Conservation (phyloP, 2,797 vertebrate genomes). For the Bryconaethiops microstoma region DNA sequence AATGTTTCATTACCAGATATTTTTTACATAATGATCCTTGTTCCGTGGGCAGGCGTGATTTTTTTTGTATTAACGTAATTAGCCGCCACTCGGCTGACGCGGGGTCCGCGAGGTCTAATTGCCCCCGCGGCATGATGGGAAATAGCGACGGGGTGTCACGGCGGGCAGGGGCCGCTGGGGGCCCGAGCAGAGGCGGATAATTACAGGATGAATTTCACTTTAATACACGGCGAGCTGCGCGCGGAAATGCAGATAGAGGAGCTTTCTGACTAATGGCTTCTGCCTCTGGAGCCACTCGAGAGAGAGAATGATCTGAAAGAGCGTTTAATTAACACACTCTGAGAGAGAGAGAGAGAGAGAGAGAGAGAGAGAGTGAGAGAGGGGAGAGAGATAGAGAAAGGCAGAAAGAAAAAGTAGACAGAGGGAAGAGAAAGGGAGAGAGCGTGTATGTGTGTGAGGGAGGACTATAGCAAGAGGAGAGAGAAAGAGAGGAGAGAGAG, state of each 20-base stretch:
- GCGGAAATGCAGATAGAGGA: constrained; percentile 93
- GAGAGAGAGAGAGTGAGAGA: constrained; percentile 35
- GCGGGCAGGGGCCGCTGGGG: constrained; percentile 86
- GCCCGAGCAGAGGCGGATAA: constrained; percentile 84
- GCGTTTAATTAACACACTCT: constrained; percentile 92
- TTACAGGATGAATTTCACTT: constrained; percentile 96
- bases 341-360: constrained; percentile 65
- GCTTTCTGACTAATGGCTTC: constrained; percentile 85
- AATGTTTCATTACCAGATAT: constrained; percentile 84
- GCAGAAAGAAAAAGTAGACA: constrained; percentile 44
- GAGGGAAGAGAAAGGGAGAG: constrained; percentile 20
- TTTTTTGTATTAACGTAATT: constrained; percentile 86
- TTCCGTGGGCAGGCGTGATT: constrained; percentile 76
- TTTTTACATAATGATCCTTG: constrained; percentile 85
- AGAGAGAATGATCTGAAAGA: constrained; percentile 90
- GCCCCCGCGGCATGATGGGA: constrained; percentile 78
- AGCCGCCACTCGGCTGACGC: constrained; percentile 76
- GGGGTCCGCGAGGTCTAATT: constrained; percentile 82
- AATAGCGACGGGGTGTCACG: constrained; percentile 77
- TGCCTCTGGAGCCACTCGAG: constrained; percentile 89
- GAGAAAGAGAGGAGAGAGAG: no score
- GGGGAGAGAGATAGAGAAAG: constrained; percentile 60
- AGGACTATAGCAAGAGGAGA: no score
- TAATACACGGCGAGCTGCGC: constrained; percentile 94
- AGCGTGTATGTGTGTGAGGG: no score